phyloP scores from a whole-genome alignment of 2,113 vertebrate genomes.

The Carassius auratus region DNA sequence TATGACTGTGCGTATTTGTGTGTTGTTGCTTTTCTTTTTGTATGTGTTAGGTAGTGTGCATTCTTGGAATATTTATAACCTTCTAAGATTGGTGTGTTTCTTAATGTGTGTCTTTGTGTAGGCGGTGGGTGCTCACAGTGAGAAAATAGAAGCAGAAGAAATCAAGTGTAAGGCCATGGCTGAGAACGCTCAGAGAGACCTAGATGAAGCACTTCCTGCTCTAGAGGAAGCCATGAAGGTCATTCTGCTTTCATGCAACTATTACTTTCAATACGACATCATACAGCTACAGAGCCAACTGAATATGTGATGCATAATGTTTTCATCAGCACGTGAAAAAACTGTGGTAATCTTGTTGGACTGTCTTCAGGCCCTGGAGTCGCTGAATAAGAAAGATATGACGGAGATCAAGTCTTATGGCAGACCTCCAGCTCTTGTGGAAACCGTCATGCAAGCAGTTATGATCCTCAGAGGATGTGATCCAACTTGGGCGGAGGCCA shows the following conservation, averaged over 20 bases:
- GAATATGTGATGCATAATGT: not conserved
- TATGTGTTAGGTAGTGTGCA: not conserved
- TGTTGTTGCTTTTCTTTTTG: not conserved
- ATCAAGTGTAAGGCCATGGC: constrained; percentile 84
- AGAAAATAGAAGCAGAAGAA: constrained; percentile 85
- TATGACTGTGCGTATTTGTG: not conserved
- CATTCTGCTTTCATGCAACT: not conserved
- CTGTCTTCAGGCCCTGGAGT: constrained; percentile 81
- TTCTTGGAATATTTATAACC: constrained; percentile 22
- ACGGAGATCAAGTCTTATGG: constrained; percentile 91
- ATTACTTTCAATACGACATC: not conserved
- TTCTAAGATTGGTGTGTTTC: constrained; percentile 23
- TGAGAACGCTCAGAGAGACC: constrained; percentile 85
- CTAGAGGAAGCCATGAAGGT: constrained; percentile 90
- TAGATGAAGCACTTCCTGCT: constrained; percentile 86
- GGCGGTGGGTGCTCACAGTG: constrained; percentile 81
- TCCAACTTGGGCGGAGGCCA: constrained; percentile 88
- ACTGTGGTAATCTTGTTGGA: not conserved
- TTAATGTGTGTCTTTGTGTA: constrained; percentile 58
- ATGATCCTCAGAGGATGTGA: constrained; percentile 87
- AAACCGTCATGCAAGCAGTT: constrained; percentile 90
- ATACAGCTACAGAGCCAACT: not conserved
- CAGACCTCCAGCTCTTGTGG: constrained; percentile 83
- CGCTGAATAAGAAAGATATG: constrained; percentile 91
- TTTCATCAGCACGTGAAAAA: constrained; percentile 14